Base-by-base conservation (phyloP, 2,797 vertebrate genomes). In the Acipenser ruthenus region DNA sequence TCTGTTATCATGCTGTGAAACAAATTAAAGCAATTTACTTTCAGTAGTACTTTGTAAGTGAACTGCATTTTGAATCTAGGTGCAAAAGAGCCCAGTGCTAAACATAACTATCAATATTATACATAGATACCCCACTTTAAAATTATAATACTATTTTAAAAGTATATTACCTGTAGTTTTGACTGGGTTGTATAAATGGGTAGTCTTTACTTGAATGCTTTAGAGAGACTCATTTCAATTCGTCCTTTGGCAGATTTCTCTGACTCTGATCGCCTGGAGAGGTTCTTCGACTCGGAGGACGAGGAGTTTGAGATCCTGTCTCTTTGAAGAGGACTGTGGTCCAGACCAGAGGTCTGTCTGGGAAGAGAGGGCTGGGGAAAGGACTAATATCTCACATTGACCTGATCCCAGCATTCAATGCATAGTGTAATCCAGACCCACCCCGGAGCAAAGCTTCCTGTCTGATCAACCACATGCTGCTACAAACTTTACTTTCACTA, bases 241-340 rank as follows among this genome's bases (percentile, higher is more conserved):
- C 53, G 64, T 11, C 50, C 53, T 62, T 65, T 71, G 52, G 3
- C 82, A 99, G 97, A 98, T 76, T 96, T 95, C 81, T 97, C 94
- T 0, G 96, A 98, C 9, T 91, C 91, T 0, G 95, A 97, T 77
- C 87, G 93, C 76, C 79, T 97, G 78, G 96, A 98, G 82, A 91
- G 97, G 70, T 97, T 97, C 83, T 99, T 98, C 73, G 96, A 99
- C 75, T 99, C 97, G 0, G 97, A 99, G 79, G 97, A 99, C 8
- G 97, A 99, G 81, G 97, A 99, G 85, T 99, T 98, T 70, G 96
- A 99, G 86, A 99, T 99, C 78, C 84, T 99, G 71, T 95, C 96
- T 75, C 91, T 99, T 79, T 99, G 89, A 99, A 75, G 84, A 75
- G 69, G 55, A 10, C 2, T 55, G 53, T 55, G 37, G 37, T 37